Evolutionary conservation across 1,140 invertebrate species (phyloP), one percentile per base, ranked within the genome.

Genomic region (Adelges cooleyi): DNA sequence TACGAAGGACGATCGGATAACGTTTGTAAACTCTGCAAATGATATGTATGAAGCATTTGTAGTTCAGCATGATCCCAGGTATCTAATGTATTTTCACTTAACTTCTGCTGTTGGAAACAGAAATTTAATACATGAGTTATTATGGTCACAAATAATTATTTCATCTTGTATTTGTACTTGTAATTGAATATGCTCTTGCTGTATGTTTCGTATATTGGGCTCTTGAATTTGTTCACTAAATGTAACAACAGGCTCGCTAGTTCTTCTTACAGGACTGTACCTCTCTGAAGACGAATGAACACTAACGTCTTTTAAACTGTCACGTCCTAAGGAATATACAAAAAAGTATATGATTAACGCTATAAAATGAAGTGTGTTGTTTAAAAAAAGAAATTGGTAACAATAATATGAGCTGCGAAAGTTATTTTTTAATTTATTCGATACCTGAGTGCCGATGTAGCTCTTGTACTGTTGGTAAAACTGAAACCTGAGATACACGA

Each of bases 261-360:
- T 91, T 69, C 93, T 79, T 44, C 93, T 80, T 13, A 94, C 91
- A 1, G 90, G 91, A 67, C 89, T 92, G 74, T 91, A 95, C 59
- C 92, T 80, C 76, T 92, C 90, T 38, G 80, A 80, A 66, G 82
- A 80, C 49, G 76, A 75, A 74, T 82, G 69, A n/a, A 65, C 67
- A 18, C 67, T 77, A 2, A 75, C 69, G 53, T 82, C 81, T 72
- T 81, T 80, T 71, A 79, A 79, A 53, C 76, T 77, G 66, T 82
- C 80, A 40, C 71, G 67, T 9, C 68, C 71, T 53, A 54, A 66
- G 65, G 25, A 44, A 22, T 2, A 66, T 38, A 68, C 15, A 46
- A 66, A 36, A 53, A 65, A 38, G 6, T 38, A n/a, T n/a, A n/a
- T n/a, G n/a, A n/a, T n/a, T n/a, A n/a, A n/a, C n/a, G n/a, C n/a